Percentiles rank a stretch among this genome's conserved stretches.
Evolutionary conservation across 2,888 invertebrate genomes (phyloP).

Genomic region (Mythimna lalbum): DNA sequence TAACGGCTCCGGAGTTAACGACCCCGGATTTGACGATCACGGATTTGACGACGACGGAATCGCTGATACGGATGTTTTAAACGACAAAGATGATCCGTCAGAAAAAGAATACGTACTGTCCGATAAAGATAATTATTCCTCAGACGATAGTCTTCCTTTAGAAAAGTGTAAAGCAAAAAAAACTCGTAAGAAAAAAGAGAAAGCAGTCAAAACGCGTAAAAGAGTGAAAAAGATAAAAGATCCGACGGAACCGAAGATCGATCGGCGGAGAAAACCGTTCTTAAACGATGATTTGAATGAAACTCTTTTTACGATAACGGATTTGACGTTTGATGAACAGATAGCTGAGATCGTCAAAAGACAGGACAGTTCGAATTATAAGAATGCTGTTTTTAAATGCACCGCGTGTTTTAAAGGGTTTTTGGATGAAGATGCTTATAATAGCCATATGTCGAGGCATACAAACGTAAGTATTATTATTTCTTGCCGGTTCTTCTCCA

Average conservation of each 20-base stretch:
- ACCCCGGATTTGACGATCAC: conserved; percentile 6
- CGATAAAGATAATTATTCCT: conserved; percentile 67
- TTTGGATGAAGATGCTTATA: conserved; percentile 82
- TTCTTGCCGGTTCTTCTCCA: too few relatives aligned
- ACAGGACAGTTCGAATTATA: conserved; percentile 81
- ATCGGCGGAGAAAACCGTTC: conserved; percentile 81
- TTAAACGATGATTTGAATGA: conserved; percentile 83
- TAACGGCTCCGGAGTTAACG: conserved; percentile 4
- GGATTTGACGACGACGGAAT: conserved; percentile 9
- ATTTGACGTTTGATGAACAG: conserved; percentile 81
- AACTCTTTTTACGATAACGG: conserved; percentile 80
- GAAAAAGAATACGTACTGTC: conserved; percentile 21
- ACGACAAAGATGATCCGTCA: conserved; percentile 28
- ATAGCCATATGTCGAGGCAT: conserved; percentile 80
- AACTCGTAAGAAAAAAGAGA: conserved; percentile 47
- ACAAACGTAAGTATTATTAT: conserved; percentile 78
- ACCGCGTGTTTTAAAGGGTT: conserved; percentile 84
- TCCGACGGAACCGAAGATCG: conserved; percentile 75
- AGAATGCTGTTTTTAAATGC: conserved; percentile 82
- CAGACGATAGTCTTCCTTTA: conserved; percentile 78
- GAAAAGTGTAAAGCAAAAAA: conserved; percentile 69
- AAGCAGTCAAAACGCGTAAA: conserved; percentile 30
- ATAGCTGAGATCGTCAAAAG: conserved; percentile 83
- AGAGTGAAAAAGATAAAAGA: conserved; percentile 56
- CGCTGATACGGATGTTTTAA: conserved; percentile 1